Base-by-base conservation (phyloP, 2,113 vertebrate genomes). In the Antigone vipio region DNA sequence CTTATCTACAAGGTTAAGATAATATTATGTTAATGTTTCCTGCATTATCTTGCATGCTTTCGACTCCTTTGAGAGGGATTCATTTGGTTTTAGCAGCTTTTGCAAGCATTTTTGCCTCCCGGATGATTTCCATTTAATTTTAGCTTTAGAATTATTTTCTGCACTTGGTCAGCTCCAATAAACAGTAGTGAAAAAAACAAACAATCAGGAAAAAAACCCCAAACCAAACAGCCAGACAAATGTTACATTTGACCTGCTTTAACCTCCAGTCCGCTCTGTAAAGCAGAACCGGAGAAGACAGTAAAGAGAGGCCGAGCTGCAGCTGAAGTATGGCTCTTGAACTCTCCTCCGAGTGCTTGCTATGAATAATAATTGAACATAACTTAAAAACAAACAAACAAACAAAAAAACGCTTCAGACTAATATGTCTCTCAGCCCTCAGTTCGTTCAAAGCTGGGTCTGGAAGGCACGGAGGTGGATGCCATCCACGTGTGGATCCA, bases 1-100 rank as follows among this genome's bases (percentile, higher is more conserved):
- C 90, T 97, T 97, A 97, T 97, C 96, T 97, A 95, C 92, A 96
- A 97, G 95, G 96, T 97, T 96, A 97, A 96, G 95, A 97, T 94
- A 96, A 97, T 95, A 93, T 89, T 96, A 97, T 96, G 95, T 95
- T 97, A 97, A 97, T 97, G 79, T 96, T 95, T 85, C 91, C 95
- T 95, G 94, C 69, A 83, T 94, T 97, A 97, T 91, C 95, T 93
- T 87, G 76, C 76, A 85, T 87, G 78, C 71, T 92, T 96, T 95
- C 0, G 15, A 87, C 87, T 96, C 78, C 93, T 96, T 97, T 97
- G 87, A 97, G 89, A 69, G 68, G 50, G 71, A 68, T 92, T 97
- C 84, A 75, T 96, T 90, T 94, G 66, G 87, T 80, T 97, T 95
- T 92, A 95, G 94, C 49, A 91, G 83, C 60, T 93, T 94, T 88